Evolutionary conservation across 2,113 vertebrate species (phyloP), one percentile per base, ranked within the genome.

Genomic region (Dipodomys spectabilis): DNA sequence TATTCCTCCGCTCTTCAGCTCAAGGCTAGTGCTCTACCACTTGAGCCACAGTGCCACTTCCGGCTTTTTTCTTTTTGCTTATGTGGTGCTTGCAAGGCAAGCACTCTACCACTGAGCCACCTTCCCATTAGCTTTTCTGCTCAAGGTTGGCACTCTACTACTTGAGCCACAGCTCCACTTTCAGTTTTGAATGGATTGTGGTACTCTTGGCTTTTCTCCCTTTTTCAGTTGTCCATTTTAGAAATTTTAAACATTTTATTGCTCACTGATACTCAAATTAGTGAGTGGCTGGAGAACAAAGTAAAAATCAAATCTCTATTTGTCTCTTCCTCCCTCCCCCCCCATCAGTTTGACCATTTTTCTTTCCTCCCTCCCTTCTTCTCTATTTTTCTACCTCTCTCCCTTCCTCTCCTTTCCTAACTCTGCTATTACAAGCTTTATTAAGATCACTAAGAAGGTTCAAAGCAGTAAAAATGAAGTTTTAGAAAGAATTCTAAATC

Each of bases 211-310:
- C 82, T 75, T 35, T 88, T 13, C 91, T 94, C 22, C 6, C 84
- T 53, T 35, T 82, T 6, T 8, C 49, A 11, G 49, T 27, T 84
- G 1, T 93, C 60, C 53, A n/a, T 32, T 68, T 96, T 90, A 44
- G 75, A 87, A 88, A 49, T 12, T 72, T 75, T 85, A 79, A 74
- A 1, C 27, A 68, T 80, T 81, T 62, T 87, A 53, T 82, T 89
- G 77, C 45, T 89, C 45, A 82, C 89, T 94, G 84, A 93, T 91
- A 86, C 22, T 18, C 68, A 82, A 65, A 39, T 82, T 32, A 89
- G 64, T 72, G 23, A 82, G 49, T 72, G 19, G 39, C 20, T 73
- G 35, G 45, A 45, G 25, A 71, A 79, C 13, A 39, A 57, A 60
- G 77, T 83, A 68, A 90, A 93, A 88, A 79, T 86, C 23, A 87